A percentile compares a stretch with the other conserved stretches of the same genome.
These are phyloP conservation scores for Ormia ochracea DNA, from an alignment of 2,888 invertebrate species.

Conservation along the genomic window DNA sequence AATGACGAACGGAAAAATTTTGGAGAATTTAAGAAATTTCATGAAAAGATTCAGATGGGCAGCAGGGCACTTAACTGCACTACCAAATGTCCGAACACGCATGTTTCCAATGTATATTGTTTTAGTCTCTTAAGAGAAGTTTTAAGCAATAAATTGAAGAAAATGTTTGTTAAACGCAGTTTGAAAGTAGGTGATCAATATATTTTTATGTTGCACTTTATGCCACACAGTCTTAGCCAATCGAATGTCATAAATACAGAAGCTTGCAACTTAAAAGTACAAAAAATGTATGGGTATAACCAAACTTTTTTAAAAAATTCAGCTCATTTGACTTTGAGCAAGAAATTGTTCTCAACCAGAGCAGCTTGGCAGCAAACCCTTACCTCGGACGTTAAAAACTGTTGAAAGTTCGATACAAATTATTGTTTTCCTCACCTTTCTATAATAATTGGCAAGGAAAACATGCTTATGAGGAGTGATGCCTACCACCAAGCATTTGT, in stretches of 20 bases:
- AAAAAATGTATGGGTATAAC: not conserved
- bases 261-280: not conserved
- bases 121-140: not conserved
- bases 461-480: constrained; percentile 60
- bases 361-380: not conserved
- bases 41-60: not conserved
- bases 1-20: constrained; percentile 67
- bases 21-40: constrained; percentile 64
- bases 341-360: constrained; percentile 13
- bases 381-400: not conserved
- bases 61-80: not conserved
- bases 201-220: not conserved
- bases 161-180: not conserved
- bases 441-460: constrained; percentile 35
- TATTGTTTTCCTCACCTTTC: constrained; percentile 37
- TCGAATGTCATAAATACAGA: not conserved
- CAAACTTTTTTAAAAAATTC: not conserved
- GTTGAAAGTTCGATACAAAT: constrained; percentile 11
- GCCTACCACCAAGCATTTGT: constrained; percentile 59
- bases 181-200: not conserved
- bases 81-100: not conserved
- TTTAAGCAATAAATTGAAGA: not conserved
- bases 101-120: not conserved
- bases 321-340: not conserved
- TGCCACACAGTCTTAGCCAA: not conserved